Evolutionary conservation across 92 coral and sea anemone genomes (phyloP).

Genomic region (Zoanthus gigantus): DNA sequence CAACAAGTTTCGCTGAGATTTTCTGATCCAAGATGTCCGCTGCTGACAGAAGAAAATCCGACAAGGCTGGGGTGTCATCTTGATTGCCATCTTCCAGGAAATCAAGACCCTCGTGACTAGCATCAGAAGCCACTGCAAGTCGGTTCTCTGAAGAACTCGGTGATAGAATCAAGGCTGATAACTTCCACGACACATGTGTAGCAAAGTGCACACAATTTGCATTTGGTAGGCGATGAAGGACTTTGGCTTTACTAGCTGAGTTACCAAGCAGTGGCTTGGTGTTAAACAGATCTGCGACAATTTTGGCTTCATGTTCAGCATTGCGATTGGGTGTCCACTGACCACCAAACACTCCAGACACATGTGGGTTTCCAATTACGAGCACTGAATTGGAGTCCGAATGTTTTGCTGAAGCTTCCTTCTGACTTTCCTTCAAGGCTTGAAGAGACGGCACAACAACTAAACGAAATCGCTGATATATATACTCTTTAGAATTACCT

Average conservation of each 20-base stretch:
- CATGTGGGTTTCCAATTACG: conserved; percentile 93
- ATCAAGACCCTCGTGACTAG: conserved; percentile 75
- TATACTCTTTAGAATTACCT: conserved; percentile 85
- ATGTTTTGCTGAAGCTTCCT: conserved; percentile 47
- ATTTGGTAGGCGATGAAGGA: conserved; percentile 73
- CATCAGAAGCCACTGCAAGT: conserved; percentile 55
- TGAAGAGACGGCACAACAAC: conserved; percentile 91
- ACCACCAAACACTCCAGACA: conserved; percentile 86
- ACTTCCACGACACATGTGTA: conserved; percentile 98
- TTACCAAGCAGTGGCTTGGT: conserved; percentile 90
- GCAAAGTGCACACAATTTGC: conserved; percentile 98
- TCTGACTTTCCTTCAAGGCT: conserved; percentile 68
- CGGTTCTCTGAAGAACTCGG: conserved; percentile 75
- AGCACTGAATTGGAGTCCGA: conserved; percentile 77
- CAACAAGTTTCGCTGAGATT: conserved; percentile 88
- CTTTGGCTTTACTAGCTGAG: conserved; percentile 82
- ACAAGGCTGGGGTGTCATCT: conserved; percentile 84
- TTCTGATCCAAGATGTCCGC: conserved; percentile 88
- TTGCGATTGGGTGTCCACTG: conserved; percentile 95
- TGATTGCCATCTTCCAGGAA: conserved; percentile 78
- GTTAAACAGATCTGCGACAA: conserved; percentile 91
- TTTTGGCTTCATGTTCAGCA: conserved; percentile 96
- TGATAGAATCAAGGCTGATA: conserved; percentile 90
- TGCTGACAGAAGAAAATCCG: conserved; percentile 96
- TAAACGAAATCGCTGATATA: conserved; percentile 86